phyloP scores from a whole-genome alignment of 1,140 invertebrate genomes.

The Schmidtea mediterranea region DNA sequence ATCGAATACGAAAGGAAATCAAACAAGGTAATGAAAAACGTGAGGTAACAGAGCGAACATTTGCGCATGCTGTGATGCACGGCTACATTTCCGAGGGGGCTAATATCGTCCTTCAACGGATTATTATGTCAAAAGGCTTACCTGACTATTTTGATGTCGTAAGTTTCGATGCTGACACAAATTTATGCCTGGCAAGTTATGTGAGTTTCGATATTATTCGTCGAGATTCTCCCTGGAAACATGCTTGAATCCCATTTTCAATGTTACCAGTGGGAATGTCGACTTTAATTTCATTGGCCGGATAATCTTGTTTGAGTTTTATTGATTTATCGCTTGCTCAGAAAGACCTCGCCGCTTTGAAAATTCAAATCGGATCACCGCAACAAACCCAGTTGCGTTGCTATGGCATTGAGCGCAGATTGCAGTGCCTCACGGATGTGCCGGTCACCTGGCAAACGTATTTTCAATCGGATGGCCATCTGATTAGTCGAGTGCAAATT shows the following conservation, averaged over 20 bases:
- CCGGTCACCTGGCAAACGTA: conserved; percentile 26
- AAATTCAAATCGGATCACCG: too few species aligned
- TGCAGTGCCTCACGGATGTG: conserved; percentile 17
- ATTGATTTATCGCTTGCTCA: too few species aligned
- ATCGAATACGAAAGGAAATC: not conserved
- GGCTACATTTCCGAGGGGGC: conserved; percentile 26
- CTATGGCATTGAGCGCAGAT: conserved; percentile 21
- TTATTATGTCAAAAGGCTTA: conserved; percentile 18
- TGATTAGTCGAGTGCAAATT: conserved; percentile 23
- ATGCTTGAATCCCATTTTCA: too few species aligned
- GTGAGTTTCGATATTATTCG: conserved; percentile 19
- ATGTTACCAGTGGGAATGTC: too few species aligned
- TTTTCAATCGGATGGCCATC: conserved; percentile 16
- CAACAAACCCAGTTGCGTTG: conserved; percentile 18
- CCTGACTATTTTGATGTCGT: conserved; percentile 17
- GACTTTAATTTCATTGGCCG: too few species aligned
- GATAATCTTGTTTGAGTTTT: too few species aligned
- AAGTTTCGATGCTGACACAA: conserved; percentile 24
- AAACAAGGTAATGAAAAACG: too few species aligned
- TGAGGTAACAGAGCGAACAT: conserved; percentile 12
- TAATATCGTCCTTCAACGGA: conserved; percentile 21
- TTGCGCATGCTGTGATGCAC: conserved; percentile 15
- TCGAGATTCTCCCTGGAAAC: too few species aligned
- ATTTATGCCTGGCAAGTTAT: conserved; percentile 20
- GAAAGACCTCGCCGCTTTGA: too few species aligned